Evolutionary conservation across 2,888 invertebrate species (phyloP).

Genomic region (Platycnemis pennipes): DNA sequence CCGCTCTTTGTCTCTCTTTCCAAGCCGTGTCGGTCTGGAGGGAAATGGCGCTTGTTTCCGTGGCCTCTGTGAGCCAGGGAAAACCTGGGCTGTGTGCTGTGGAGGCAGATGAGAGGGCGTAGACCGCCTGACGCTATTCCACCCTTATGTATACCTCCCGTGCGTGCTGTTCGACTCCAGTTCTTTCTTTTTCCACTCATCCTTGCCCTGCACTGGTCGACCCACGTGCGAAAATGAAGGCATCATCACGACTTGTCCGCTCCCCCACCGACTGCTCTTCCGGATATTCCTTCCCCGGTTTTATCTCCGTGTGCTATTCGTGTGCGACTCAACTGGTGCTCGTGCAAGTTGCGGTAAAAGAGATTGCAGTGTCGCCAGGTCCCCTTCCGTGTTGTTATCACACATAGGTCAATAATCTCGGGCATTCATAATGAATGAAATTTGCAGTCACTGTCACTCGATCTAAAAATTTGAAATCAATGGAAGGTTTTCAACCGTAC

Average conservation of each 20-base stretch:
- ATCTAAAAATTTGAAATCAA: too few relatives aligned
- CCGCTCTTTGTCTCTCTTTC: background rate
- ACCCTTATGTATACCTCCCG: background rate
- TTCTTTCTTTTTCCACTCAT: background rate
- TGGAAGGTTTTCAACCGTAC: too few relatives aligned
- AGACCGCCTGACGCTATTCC: background rate
- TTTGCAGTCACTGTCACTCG: too few relatives aligned
- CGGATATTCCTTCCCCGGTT: background rate
- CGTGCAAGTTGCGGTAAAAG: too few relatives aligned
- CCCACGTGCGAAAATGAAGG: background rate
- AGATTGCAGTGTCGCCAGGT: too few relatives aligned
- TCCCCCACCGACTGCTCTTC: background rate
- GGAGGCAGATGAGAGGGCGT: background rate
- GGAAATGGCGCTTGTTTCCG: constrained; percentile 23
- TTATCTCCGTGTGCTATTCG: too few relatives aligned
- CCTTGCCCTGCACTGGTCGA: background rate
- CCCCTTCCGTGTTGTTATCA: too few relatives aligned
- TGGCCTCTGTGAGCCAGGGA: background rate
- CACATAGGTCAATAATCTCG: too few relatives aligned
- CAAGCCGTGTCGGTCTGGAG: background rate
- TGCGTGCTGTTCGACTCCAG: background rate
- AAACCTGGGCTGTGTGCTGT: background rate
- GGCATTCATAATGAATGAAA: too few relatives aligned
- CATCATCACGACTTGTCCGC: background rate
- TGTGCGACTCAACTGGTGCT: too few relatives aligned